Evolutionary conservation across 2,113 vertebrate species (phyloP), one percentile per base, ranked within the genome.

Genomic region (Microtus richardsoni): DNA sequence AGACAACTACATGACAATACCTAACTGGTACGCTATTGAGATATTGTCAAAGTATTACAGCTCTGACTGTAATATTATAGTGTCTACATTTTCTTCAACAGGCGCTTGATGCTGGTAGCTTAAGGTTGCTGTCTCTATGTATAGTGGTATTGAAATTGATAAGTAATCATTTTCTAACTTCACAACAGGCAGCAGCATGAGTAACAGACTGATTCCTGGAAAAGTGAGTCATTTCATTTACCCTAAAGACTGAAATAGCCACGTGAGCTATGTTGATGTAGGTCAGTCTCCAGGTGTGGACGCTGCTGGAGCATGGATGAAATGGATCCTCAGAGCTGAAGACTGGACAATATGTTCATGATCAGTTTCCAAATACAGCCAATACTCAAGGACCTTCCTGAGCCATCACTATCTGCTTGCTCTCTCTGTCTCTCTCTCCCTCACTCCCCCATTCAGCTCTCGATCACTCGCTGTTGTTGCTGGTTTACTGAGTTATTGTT

Each of bases 131-230:
- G 44, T 73, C 17, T 96, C 52, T 39, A 19, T 44, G 28, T 87
- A 78, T 41, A 91, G 66, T 71, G 88, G 24, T 14, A 36, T 11
- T 84, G 62, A 90, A 88, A 30, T 54, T 12, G 16, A 84, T 54
- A 86, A 49, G 13, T 52, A 78, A 91, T 88, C 24, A 22, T n/a
- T 83, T 93, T 90, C 60, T 78, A 94, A 94, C 28, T 94, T 93
- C 60, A 47, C 26, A 66, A 66, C 49, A 86, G 84, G 68, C 71
- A 96, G 74, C 28, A 8, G 36, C 9, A 36, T 71, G 62, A 93
- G 52, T 71, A 89, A 87, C 62, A 52, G 47, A n/a, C 66, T 64
- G 74, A 16, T 88, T 47, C 62, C 73, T 2, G 21, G 62, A 85
- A 33, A 22, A 79, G 52, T 64, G 75, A 94, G 44, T 87, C 68